These are phyloP conservation scores for Physeter macrocephalus DNA, from an alignment of 2,113 vertebrate species.

Conservation along the genomic window DNA sequence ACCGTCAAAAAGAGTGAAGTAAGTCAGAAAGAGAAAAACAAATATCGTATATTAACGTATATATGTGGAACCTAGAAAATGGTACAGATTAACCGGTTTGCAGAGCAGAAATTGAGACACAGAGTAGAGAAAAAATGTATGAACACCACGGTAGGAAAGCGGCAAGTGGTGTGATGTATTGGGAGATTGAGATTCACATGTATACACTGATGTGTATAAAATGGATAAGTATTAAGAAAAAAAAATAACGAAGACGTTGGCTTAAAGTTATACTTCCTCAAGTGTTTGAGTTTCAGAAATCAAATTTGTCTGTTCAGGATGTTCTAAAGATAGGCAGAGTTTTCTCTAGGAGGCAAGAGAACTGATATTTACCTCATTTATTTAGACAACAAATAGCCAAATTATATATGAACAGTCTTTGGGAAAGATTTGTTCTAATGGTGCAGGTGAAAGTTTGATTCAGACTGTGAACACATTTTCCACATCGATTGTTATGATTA, in stretches of 20 bases:
- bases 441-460: background rate
- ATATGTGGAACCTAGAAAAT: no score
- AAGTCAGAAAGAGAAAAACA: no score
- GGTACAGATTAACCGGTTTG: no score
- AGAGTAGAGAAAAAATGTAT: no score
- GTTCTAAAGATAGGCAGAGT: background rate
- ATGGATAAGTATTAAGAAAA: no score
- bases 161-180: no score
- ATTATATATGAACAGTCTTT: background rate
- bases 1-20: no score
- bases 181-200: no score
- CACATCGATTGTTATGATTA: background rate
- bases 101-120: no score
- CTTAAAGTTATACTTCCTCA: background rate
- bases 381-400: background rate
- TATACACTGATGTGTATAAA: no score
- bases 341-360: background rate
- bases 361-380: background rate
- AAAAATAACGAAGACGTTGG: background rate
- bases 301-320: background rate
- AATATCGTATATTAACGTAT: no score
- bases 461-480: background rate
- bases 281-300: background rate
- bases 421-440: background rate
- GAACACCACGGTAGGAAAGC: no score